phyloP scores from a whole-genome alignment of 2,888 invertebrate genomes.

The Cheilosia urbana region DNA sequence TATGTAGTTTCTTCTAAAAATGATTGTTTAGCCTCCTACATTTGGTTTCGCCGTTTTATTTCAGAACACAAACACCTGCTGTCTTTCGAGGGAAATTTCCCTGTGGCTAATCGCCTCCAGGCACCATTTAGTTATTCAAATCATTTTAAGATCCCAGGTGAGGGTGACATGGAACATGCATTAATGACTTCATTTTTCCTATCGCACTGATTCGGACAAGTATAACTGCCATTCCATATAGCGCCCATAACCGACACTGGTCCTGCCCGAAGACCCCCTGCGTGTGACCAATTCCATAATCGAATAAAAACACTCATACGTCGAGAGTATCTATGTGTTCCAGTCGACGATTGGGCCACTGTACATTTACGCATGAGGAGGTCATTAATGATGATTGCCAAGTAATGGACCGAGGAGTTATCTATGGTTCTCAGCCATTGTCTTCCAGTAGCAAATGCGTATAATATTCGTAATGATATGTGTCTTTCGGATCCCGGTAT shows the following conservation, averaged over 20 bases:
- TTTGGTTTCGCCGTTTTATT: no score
- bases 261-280: neutral
- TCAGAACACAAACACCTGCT: no score
- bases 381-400: slow-evolving; percentile 71
- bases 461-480: slow-evolving; percentile 39
- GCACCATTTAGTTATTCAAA: slow-evolving; percentile 28
- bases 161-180: slow-evolving; percentile 1
- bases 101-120: neutral
- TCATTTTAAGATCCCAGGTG: slow-evolving; percentile 28
- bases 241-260: neutral
- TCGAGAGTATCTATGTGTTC: neutral
- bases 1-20: no score
- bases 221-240: slow-evolving; percentile 13
- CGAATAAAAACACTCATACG: slow-evolving; percentile 13
- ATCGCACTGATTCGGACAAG: neutral
- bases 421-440: slow-evolving; percentile 65
- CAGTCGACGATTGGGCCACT: neutral
- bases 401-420: slow-evolving; percentile 71
- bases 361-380: slow-evolving; percentile 68
- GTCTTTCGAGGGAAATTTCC: no score
- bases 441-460: slow-evolving; percentile 36
- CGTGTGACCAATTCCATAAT: slow-evolving; percentile 37
- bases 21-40: no score
- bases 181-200: slow-evolving; percentile 46
- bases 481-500: slow-evolving; percentile 28